Base-by-base conservation (phyloP, 1,140 invertebrate species). In the Diplogasteroides magnus region DNA sequence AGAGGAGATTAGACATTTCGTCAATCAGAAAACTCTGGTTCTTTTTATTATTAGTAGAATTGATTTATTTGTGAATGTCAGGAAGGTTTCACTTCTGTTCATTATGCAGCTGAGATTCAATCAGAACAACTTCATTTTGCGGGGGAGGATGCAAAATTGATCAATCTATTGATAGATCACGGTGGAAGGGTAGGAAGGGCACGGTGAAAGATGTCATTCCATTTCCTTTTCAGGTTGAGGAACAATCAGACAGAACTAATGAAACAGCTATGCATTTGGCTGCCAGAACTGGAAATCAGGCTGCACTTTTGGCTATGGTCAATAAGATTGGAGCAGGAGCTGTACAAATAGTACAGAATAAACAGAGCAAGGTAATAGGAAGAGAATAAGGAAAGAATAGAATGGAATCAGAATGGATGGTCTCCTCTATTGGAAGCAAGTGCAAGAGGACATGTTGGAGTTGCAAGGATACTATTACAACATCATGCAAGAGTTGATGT, bases 261-360 rank as follows among this genome's bases (percentile, higher is more conserved):
- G 95, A 98, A 86, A 95, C 94, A 0, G 90, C 92, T 0, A 91
- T 99, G 77, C 96, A 99, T 84, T 91, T 94, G 77, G 93, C 92
- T 79, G 93, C 94, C 2, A 86, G 92, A 25, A 91, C 91, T 2
- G 96, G 96, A 2, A 98, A 98, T 84, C 94, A 94, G 81, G 92
- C 94, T 74, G 90, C 98, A 23, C 85, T 98, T 61, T 88, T 89
- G 61, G 94, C 96, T 83, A 96, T 98, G 88, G 89, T 97, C 31
- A 87, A 89, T 64, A 89, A 93, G 79, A 91, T 98, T 87, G 88
- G 89, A 37, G 86, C 90, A 1, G 90, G 89, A 1, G 90, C 93
- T 74, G 88, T 94, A 1, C 92, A 97, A 82, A 90, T 91, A 83
- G 92, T 92, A 0, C 87, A 97, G 71, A 99, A 98, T 81, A 89